phyloP scores from a whole-genome alignment of 2,113 vertebrate genomes.

The Phalacrocorax pelagicus region DNA sequence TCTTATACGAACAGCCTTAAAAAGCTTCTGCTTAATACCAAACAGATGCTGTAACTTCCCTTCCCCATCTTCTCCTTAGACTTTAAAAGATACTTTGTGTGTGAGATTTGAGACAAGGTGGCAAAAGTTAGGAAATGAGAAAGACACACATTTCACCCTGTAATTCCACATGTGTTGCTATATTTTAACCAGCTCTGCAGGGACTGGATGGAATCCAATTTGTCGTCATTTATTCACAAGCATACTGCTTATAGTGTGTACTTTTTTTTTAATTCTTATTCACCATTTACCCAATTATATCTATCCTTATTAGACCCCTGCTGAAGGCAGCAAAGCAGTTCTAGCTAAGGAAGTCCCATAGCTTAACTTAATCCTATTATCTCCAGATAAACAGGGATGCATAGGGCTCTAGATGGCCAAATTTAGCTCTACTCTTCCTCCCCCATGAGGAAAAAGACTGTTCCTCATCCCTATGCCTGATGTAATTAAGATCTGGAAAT shows the following conservation, averaged over 20 bases:
- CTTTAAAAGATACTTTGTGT: neutral
- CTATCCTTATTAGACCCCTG: slow-evolving; percentile 83
- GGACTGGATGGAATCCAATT: slow-evolving; percentile 76
- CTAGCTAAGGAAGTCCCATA: slow-evolving; percentile 77
- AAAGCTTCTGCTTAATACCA: slow-evolving; percentile 34
- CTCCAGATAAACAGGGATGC: slow-evolving; percentile 75
- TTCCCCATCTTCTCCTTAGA: neutral
- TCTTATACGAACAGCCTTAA: slow-evolving; percentile 14
- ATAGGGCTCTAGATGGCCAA: slow-evolving; percentile 74
- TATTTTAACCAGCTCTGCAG: slow-evolving; percentile 63
- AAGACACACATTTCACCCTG: slow-evolving; percentile 29
- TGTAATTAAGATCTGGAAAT: slow-evolving; percentile 84
- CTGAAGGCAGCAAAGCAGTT: slow-evolving; percentile 76
- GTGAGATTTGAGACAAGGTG: slow-evolving; percentile 17
- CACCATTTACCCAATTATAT: slow-evolving; percentile 81
- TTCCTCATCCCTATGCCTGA: slow-evolving; percentile 75
- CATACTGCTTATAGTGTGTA: slow-evolving; percentile 65
- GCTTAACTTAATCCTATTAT: slow-evolving; percentile 84
- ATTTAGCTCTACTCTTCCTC: slow-evolving; percentile 61
- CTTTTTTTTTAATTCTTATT: slow-evolving; percentile 71
- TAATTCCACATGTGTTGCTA: slow-evolving; percentile 34
- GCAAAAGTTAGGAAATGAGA: neutral
- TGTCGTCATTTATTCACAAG: slow-evolving; percentile 75
- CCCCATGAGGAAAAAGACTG: slow-evolving; percentile 60
- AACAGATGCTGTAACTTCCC: neutral